Percentiles rank a stretch among this genome's conserved stretches.
phyloP scores from a whole-genome alignment of 2,797 vertebrate species.

The Neomorphus geoffroyi region DNA sequence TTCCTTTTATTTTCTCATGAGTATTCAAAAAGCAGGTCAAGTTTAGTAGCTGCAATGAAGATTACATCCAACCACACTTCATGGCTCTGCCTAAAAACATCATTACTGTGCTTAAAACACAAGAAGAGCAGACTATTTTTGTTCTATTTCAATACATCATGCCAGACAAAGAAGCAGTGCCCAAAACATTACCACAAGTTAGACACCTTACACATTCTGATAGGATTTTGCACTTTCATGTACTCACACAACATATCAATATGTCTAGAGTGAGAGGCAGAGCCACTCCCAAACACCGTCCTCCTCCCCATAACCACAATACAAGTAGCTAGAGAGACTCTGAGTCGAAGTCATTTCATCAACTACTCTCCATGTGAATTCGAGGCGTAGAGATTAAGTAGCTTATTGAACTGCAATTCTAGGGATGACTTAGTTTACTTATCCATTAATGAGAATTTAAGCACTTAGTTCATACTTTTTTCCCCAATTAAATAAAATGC shows the following conservation, averaged over 20 bases:
- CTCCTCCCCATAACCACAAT: background rate
- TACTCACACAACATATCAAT: background rate
- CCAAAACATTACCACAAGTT: background rate
- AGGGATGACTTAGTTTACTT: background rate
- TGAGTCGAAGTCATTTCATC: background rate
- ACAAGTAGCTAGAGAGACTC: accelerated
- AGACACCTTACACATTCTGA: background rate
- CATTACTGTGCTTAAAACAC: background rate
- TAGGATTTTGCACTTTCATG: background rate
- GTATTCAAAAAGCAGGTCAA: background rate
- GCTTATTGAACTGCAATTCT: background rate
- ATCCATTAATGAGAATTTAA: background rate
- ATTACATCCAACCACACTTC: background rate
- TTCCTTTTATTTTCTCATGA: background rate
- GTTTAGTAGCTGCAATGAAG: background rate
- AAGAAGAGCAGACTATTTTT: background rate
- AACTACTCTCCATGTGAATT: background rate
- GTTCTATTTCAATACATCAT: background rate
- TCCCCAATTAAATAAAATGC: background rate
- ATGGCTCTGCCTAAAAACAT: background rate
- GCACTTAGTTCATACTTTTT: background rate
- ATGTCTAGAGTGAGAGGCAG: background rate
- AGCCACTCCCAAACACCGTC: accelerated
- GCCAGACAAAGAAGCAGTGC: background rate
- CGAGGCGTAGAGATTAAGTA: background rate